Evolutionary conservation across 2,888 invertebrate species (phyloP).

Genomic region (Agrotis clavis): DNA sequence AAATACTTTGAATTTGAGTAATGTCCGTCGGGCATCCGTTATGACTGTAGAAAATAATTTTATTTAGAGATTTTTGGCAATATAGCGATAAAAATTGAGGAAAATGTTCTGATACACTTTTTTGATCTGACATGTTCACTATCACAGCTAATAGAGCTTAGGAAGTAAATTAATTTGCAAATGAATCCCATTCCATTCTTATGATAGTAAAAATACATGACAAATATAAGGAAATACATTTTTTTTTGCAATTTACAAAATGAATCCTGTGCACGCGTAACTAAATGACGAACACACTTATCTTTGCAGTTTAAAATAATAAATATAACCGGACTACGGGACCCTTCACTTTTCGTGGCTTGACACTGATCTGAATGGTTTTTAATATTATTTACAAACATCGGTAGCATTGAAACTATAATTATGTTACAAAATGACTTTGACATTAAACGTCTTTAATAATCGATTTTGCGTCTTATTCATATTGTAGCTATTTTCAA

Average conservation of each 20-base stretch:
- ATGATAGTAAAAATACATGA: too few relatives aligned
- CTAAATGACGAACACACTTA: not conserved
- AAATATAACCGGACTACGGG: not conserved
- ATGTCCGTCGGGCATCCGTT: not conserved
- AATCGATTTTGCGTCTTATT: slow-evolving; percentile 8
- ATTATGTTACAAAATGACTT: slow-evolving; percentile 33
- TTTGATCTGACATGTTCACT: too few relatives aligned
- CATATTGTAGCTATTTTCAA: not conserved
- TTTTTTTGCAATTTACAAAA: too few relatives aligned
- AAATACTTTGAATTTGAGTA: too few relatives aligned
- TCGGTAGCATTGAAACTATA: slow-evolving; percentile 47
- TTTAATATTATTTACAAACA: slow-evolving; percentile 12
- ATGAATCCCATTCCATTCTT: too few relatives aligned
- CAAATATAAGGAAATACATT: too few relatives aligned
- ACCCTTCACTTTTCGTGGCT: not conserved
- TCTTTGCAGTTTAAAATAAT: not conserved
- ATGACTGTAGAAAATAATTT: not conserved
- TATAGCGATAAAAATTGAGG: not conserved
- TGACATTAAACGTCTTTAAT: slow-evolving; percentile 30
- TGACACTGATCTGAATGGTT: not conserved
- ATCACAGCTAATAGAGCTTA: too few relatives aligned
- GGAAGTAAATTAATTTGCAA: too few relatives aligned
- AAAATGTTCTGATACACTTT: too few relatives aligned
- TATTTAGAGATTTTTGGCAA: not conserved
- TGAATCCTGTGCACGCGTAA: too few relatives aligned